Evolutionary conservation across 2,888 invertebrate species (phyloP).

Genomic region (Neelides folsomi): DNA sequence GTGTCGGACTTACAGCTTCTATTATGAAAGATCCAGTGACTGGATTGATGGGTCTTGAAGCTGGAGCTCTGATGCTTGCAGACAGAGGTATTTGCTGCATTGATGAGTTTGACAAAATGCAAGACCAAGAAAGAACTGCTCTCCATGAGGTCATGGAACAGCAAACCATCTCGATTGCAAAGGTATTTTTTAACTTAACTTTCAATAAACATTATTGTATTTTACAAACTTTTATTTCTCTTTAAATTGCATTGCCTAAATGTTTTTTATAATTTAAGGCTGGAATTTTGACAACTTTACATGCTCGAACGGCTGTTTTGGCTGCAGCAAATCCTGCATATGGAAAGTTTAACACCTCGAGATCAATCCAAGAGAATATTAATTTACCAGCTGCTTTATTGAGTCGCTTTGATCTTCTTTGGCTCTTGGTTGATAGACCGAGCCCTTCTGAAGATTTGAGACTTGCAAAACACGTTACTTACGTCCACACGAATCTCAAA

Average conservation of each 20-base stretch:
- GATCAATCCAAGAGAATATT: conserved; percentile 91
- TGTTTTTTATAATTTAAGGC: conserved; percentile 50
- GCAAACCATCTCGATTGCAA: conserved; percentile 98
- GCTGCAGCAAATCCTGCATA: conserved; percentile 99
- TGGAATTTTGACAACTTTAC: conserved; percentile 95
- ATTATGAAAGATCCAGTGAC: conserved; percentile 95
- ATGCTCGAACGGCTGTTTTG: conserved; percentile 91
- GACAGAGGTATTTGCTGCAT: conserved; percentile 84
- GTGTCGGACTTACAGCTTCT: conserved; percentile 97
- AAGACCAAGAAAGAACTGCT: conserved; percentile 82
- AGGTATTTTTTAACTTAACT: no score
- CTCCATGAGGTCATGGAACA: conserved; percentile 99
- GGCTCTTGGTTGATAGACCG: conserved; percentile 58
- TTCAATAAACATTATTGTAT: no score
- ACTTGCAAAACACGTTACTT: conserved; percentile 93
- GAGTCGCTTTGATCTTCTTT: conserved; percentile 88
- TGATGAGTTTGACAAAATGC: conserved; percentile 99
- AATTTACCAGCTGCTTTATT: conserved; percentile 92
- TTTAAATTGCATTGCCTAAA: no score
- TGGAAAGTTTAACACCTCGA: conserved; percentile 91
- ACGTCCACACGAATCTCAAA: conserved; percentile 80
- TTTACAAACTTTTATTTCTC: no score
- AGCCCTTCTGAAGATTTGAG: conserved; percentile 53
- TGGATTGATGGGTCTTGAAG: conserved; percentile 93
- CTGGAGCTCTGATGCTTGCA: conserved; percentile 89